These are phyloP conservation scores for Lottia scabra DNA, from an alignment of 2,888 invertebrate genomes.

Conservation along the genomic window DNA sequence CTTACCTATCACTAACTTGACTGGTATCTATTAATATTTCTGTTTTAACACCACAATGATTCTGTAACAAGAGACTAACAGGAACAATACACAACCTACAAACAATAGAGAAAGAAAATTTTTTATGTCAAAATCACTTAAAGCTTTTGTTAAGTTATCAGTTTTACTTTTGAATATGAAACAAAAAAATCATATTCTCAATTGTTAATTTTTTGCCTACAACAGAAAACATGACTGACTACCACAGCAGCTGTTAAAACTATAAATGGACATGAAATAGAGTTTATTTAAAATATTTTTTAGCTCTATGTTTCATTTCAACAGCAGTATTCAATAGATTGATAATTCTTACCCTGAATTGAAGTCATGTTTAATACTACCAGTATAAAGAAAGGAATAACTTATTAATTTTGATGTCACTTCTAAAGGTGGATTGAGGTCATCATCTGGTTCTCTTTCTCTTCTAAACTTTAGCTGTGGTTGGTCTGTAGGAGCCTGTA, in stretches of 20 bases:
- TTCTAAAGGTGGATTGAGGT: conserved; percentile 52
- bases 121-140: not conserved
- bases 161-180: not conserved
- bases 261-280: too few species aligned
- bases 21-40: conserved; percentile 57
- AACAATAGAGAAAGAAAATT: conserved; percentile 7
- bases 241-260: too few species aligned
- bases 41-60: conserved; percentile 49
- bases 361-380: conserved; percentile 77
- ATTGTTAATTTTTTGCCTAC: too few species aligned
- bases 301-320: too few species aligned
- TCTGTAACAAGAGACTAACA: conserved; percentile 72
- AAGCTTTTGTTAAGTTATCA: not conserved
- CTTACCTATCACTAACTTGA: conserved; percentile 55
- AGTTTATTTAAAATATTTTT: too few species aligned
- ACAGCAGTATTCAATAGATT: too few species aligned
- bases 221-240: too few species aligned
- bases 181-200: too few species aligned
- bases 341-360: conserved; percentile 50
- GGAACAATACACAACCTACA: conserved; percentile 77
- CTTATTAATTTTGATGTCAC: conserved; percentile 74
- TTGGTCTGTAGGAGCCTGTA: conserved; percentile 45
- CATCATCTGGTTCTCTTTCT: conserved; percentile 41
- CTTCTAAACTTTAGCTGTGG: conserved; percentile 68
- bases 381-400: conserved; percentile 75